These are phyloP conservation scores for Frankliniella fusca DNA, from an alignment of 2,888 invertebrate genomes.

Conservation along the genomic window DNA sequence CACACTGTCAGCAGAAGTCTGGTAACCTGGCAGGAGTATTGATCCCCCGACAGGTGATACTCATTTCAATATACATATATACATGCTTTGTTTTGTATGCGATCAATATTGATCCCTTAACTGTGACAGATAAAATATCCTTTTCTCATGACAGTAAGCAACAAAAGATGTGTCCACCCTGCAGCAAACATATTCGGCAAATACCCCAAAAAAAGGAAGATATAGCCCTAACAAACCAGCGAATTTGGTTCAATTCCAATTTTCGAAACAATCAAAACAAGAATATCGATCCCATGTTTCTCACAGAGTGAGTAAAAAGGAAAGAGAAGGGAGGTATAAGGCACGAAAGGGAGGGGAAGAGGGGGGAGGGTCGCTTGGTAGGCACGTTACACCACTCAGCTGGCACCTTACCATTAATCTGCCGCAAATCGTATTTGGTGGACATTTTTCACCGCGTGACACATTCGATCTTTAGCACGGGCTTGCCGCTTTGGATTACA, in stretches of 20 bases:
- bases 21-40: not conserved
- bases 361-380: not conserved
- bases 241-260: too few relatives aligned
- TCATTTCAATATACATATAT: conserved; percentile 15
- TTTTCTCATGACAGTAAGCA: too few relatives aligned
- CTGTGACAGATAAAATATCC: too few relatives aligned
- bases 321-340: not conserved
- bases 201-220: not conserved
- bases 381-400: conserved; percentile 1
- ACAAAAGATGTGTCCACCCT: too few relatives aligned
- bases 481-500: conserved; percentile 2
- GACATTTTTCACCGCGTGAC: conserved; percentile 19
- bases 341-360: not conserved
- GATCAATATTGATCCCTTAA: not conserved
- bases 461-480: conserved; percentile 17
- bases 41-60: conserved; percentile 20
- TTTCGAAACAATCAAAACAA: too few relatives aligned
- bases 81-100: not conserved
- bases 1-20: not conserved
- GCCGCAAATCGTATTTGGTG: conserved; percentile 9
- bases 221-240: too few relatives aligned
- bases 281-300: not conserved
- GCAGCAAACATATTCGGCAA: too few relatives aligned
- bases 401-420: conserved; percentile 24
- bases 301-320: not conserved